Percentiles rank a stretch among this genome's conserved stretches.
These are phyloP conservation scores for Yponomeuta cagnagella DNA, from an alignment of 2,888 invertebrate genomes.

Conservation along the genomic window DNA sequence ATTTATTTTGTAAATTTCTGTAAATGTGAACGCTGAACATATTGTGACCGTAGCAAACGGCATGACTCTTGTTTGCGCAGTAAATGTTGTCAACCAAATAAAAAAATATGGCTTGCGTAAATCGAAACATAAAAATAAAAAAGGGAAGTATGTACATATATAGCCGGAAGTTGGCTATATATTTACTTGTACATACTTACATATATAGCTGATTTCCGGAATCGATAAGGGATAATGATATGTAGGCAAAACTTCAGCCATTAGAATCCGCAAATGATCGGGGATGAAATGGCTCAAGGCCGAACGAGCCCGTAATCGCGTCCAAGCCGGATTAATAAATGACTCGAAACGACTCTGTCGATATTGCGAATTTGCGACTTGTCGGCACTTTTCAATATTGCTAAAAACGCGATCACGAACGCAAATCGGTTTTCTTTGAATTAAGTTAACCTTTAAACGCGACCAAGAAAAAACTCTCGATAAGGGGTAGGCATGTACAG, in stretches of 20 bases:
- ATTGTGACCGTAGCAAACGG: neutral
- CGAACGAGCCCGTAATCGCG: constrained; percentile 40
- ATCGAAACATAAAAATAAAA: too few species aligned
- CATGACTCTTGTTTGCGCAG: too few species aligned
- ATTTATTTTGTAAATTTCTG: constrained; percentile 6
- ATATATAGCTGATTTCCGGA: neutral
- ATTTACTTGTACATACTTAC: too few species aligned
- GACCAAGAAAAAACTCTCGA: neutral
- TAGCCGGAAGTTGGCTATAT: too few species aligned
- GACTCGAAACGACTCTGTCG: constrained; percentile 15
- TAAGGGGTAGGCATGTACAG: too few species aligned
- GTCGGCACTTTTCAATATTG: neutral
- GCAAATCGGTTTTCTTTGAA: neutral
- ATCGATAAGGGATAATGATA: constrained; percentile 12
- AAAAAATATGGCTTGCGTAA: too few species aligned
- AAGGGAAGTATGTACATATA: too few species aligned
- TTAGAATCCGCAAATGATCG: constrained; percentile 24
- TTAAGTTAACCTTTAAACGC: neutral
- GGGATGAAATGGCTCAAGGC: constrained; percentile 33
- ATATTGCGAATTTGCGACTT: neutral
- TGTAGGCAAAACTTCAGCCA: constrained; percentile 9
- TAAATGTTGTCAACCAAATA: too few species aligned
- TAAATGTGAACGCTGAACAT: neutral
- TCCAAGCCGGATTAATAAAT: constrained; percentile 51
- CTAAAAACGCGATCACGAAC: neutral